These are phyloP conservation scores for Scaptomyza pallida DNA, from an alignment of 1,140 invertebrate species.

Conservation along the genomic window DNA sequence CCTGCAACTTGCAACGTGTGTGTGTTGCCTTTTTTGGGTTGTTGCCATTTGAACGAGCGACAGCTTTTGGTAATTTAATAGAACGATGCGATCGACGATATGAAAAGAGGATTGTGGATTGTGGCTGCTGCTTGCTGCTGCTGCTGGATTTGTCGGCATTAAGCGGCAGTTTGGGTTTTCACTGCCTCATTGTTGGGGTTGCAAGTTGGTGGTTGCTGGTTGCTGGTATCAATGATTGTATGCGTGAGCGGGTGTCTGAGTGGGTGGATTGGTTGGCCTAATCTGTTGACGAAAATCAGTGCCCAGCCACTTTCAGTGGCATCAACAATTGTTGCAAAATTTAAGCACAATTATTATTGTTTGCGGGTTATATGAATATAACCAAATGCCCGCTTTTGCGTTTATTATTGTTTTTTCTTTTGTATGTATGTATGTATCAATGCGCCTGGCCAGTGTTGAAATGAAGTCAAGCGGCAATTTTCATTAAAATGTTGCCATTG, in stretches of 20 bases:
- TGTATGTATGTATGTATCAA: slow-evolving; percentile 47
- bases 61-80: slow-evolving; percentile 80
- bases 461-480: slow-evolving; percentile 83
- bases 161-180: slow-evolving; percentile 45
- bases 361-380: slow-evolving; percentile 36
- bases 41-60: slow-evolving; percentile 58
- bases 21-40: slow-evolving; percentile 58
- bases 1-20: slow-evolving; percentile 40
- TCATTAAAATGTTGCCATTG: slow-evolving; percentile 82
- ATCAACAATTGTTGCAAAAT: slow-evolving; percentile 73
- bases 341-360: slow-evolving; percentile 72
- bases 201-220: slow-evolving; percentile 48
- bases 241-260: slow-evolving; percentile 11
- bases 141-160: slow-evolving; percentile 68
- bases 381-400: slow-evolving; percentile 16
- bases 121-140: slow-evolving; percentile 39
- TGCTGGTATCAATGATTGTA: slow-evolving; percentile 14
- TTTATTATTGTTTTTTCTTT: background rate
- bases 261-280: slow-evolving; percentile 51
- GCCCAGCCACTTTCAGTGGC: slow-evolving; percentile 63
- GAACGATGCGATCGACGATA: slow-evolving; percentile 78
- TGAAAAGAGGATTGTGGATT: slow-evolving; percentile 39
- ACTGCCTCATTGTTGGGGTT: slow-evolving; percentile 37
- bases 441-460: slow-evolving; percentile 55
- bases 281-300: slow-evolving; percentile 63